Evolutionary conservation across 1,140 invertebrate genomes (phyloP), one percentile per base, ranked within the genome.

Genomic region (Galendromus occidentalis): DNA sequence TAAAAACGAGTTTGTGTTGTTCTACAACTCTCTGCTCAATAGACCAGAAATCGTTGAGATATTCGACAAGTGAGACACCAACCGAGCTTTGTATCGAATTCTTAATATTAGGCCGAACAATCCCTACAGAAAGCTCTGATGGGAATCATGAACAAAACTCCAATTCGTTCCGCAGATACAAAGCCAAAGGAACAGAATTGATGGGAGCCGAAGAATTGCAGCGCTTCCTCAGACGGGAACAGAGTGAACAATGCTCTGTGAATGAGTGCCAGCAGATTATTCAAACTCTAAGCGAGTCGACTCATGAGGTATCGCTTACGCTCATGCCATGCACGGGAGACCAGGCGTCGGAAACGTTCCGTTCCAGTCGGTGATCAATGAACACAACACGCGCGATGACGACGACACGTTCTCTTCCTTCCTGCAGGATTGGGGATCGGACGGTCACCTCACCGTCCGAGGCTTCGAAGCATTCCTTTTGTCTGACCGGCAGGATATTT

Each of bases 1-100:
- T 70, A 74, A 74, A 20, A 74, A 80, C 5, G 81, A 82, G 71
- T 82, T 82, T 72, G 75, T 82, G 22, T 67, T 71, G 2, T 82
- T 82, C 70, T 82, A 80, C 69, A 74, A 78, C 47, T 70, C 73
- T 5, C 70, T 82, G 1, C 75, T 78, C 25, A 73, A 75, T 44
- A 73, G 80, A 65, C 75, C 76, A 20, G 80, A 81, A 69, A 65
- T 82, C 14, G 77, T 80, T 65, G 74, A 77, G 55, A 64, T 82
- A 17, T 81, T 79, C 69, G 70, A 76, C 63, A 76, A 73, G 79
- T 82, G 74, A 71, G 73, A 68, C 30, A n/a, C n/a, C n/a, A n/a
- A n/a, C n/a, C n/a, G n/a, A n/a, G n/a, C n/a, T n/a, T n/a, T 41
- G 25, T 22, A 29, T 17, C 41, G 67, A 20, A 12, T 5, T 44